Conservation (phyloP, 2,888 invertebrate species). For the Acronicta alni region DNA sequence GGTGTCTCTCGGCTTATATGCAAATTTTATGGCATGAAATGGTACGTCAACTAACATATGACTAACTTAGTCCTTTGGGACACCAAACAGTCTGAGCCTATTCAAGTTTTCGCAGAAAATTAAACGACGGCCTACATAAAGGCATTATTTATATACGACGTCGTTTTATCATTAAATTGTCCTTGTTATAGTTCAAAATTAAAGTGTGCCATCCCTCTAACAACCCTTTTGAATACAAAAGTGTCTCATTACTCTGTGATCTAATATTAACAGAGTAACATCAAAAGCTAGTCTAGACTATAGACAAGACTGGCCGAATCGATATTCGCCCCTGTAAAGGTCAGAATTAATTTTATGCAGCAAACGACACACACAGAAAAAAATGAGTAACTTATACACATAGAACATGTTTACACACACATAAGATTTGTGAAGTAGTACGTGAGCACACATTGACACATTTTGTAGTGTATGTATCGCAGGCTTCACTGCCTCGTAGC, state of each 20-base stretch:
- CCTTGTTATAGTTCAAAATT: not conserved
- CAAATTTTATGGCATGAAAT: not conserved
- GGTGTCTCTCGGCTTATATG: not conserved
- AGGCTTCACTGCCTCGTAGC: not conserved
- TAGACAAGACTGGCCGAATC: slow-evolving; percentile 33
- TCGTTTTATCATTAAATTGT: no score
- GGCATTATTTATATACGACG: no score
- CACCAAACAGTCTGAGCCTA: no score
- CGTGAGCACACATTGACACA: no score
- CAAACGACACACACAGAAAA: slow-evolving; percentile 1
- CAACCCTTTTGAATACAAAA: slow-evolving; percentile 13
- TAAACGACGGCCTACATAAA: no score
- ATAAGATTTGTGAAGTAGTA: not conserved
- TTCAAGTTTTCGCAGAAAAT: no score
- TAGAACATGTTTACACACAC: not conserved
- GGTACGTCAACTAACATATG: no score
- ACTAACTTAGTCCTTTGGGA: no score
- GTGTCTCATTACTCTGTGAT: slow-evolving; percentile 14
- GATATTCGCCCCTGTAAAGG: slow-evolving; percentile 41
- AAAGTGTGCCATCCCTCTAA: not conserved
- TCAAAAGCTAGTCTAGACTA: slow-evolving; percentile 17
- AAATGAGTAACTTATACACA: slow-evolving; percentile 1
- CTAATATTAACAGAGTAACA: slow-evolving; percentile 17
- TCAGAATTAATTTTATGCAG: slow-evolving; percentile 43
- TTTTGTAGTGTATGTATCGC: no score